These are phyloP conservation scores for Pterocles orientalis DNA, from an alignment of 2,113 vertebrate species.

Conservation along the genomic window DNA sequence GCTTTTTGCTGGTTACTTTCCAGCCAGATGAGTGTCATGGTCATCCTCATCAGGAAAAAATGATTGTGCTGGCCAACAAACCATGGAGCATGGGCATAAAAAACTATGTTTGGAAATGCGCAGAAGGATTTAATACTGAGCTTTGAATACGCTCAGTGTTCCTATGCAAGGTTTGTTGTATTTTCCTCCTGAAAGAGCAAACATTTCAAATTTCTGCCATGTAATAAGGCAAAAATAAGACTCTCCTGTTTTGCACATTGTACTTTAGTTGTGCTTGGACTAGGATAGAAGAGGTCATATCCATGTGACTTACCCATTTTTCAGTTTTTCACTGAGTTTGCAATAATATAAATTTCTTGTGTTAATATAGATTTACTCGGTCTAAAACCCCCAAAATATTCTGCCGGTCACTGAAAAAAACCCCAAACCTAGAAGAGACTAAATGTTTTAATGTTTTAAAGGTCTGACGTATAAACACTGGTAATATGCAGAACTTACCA, in stretches of 20 bases:
- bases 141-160: not conserved
- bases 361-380: not conserved
- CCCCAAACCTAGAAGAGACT: not conserved
- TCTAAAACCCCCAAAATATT: not conserved
- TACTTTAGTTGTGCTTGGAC: not conserved
- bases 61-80: not conserved
- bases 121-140: not conserved
- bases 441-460: not conserved
- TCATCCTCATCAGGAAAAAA: not conserved
- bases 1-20: not conserved
- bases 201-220: not conserved
- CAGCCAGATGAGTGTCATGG: not conserved
- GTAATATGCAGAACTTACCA: constrained; percentile 1
- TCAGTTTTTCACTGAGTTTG: not conserved
- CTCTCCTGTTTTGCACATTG: not conserved
- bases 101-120: not conserved
- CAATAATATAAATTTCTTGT: not conserved
- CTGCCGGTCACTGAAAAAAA: not conserved
- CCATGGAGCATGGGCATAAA: not conserved
- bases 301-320: not conserved
- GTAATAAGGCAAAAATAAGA: not conserved
- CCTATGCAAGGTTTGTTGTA: not conserved
- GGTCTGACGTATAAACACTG: not conserved
- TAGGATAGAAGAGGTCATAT: not conserved
- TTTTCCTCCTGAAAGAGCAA: not conserved